Base-by-base conservation (phyloP, 2,888 invertebrate genomes). In the Phytoseiulus persimilis region DNA sequence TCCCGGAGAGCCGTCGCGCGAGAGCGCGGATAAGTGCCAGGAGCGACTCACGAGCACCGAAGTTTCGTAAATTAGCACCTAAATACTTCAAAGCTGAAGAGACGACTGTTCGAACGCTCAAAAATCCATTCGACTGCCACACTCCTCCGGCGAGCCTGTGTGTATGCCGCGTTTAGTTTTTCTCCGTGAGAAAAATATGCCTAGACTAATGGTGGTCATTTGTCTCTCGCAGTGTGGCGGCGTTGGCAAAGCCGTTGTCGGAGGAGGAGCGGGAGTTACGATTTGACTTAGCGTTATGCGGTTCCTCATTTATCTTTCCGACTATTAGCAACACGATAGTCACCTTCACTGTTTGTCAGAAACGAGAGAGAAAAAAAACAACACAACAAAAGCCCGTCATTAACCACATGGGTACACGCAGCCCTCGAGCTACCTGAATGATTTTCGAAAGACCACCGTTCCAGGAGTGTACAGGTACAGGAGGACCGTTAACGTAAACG, bases 291-390 rank as follows among this genome's bases (percentile, higher is more conserved):
- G 65, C 65, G 5, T 65, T 65, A 65, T 65, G 65, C 65, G 65
- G 65, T 65, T 65, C 65, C 65, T 65, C 65, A 65, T 65, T 65
- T 65, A 65, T 65, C 65, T 65, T 65, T 65, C 18, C 28, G 65
- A 65, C 65, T 65, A 65, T 65, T 65, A 65, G 65, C 65, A 65
- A 65, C 65, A 65, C 65, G 65, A 65, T 65, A 65, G 65, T 65
- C 65, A 65, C 65, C 65, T 65, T 28, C 28, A 28, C 65, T 65
- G 65, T 65, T 65, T 65, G 65, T 65, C 65, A 65, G 65, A 28
- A n/a, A n/a, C n/a, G n/a, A n/a, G n/a, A n/a, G n/a, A n/a, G n/a
- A n/a, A n/a, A n/a, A n/a, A n/a, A 28, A 28, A 65, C 23, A 65
- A 65, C 65, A 65, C 28, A 65, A 65, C 65, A 65, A 65, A 65